phyloP scores from a whole-genome alignment of 2,888 invertebrate genomes.

The Cotesia congregata region DNA sequence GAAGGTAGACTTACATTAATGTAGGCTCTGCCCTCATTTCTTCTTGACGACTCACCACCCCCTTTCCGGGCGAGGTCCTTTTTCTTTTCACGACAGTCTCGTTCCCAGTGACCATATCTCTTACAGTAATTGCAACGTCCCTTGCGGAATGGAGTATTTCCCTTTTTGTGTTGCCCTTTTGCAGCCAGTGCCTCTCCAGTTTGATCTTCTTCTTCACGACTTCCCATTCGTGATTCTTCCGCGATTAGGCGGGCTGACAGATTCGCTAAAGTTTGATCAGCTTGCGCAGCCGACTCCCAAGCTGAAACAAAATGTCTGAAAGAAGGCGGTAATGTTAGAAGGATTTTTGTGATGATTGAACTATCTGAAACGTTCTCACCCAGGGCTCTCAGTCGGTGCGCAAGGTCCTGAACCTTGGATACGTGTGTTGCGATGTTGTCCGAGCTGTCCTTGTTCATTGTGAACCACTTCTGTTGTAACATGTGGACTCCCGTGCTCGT shows the following conservation, averaged over 20 bases:
- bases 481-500: constrained; percentile 51
- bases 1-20: not conserved
- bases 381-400: constrained; percentile 33
- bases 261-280: constrained; percentile 31
- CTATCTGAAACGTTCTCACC: constrained; percentile 39
- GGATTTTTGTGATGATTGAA: constrained; percentile 34
- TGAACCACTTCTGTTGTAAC: constrained; percentile 40
- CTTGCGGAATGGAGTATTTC: not conserved
- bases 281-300: constrained; percentile 39
- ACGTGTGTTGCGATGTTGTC: constrained; percentile 50
- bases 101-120: constrained; percentile 38
- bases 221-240: constrained; percentile 31
- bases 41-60: constrained; percentile 24
- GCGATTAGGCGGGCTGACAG: constrained; percentile 29
- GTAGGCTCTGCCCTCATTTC: not conserved
- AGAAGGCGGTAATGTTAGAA: constrained; percentile 28
- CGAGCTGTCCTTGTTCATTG: constrained; percentile 35
- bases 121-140: constrained; percentile 42
- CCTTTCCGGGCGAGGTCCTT: constrained; percentile 33
- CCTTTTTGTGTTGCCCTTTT: no score
- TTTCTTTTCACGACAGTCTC: not conserved
- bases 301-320: constrained; percentile 51
- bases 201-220: not conserved
- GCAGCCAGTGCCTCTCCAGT: constrained; percentile 18
- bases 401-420: constrained; percentile 47